Conservation (phyloP, 2,113 vertebrate genomes). For the Atrichornis clamosus region DNA sequence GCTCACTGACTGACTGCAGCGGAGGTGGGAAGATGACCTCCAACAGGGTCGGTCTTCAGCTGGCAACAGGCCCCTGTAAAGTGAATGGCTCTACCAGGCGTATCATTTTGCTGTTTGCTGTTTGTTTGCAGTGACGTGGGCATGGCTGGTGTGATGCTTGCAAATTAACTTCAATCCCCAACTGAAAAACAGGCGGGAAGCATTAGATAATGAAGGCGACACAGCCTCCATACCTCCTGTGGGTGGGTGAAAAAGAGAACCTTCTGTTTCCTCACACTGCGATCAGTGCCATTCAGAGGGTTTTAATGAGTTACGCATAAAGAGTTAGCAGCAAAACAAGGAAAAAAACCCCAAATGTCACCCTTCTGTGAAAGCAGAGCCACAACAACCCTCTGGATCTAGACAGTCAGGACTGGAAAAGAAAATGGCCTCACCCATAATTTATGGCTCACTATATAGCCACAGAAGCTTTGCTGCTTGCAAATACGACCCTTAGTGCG, state of each 20-base stretch:
- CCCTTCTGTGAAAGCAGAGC: background rate
- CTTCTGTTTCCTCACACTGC: background rate
- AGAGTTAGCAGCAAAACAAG: background rate
- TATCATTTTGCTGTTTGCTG: background rate
- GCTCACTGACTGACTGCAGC: background rate
- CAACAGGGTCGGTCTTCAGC: background rate
- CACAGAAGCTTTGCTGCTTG: constrained; percentile 12
- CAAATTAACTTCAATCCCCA: background rate
- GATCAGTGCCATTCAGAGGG: background rate
- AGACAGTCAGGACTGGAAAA: background rate
- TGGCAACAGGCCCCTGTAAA: background rate
- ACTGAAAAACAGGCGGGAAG: background rate
- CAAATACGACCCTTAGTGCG: constrained; percentile 30
- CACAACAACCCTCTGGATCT: background rate
- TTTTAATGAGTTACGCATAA: background rate
- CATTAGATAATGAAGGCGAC: background rate
- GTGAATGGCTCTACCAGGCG: fast-evolving
- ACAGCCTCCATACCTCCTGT: background rate
- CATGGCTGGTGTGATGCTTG: background rate
- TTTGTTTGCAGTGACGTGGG: background rate
- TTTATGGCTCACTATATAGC: background rate
- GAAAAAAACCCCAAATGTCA: fast-evolving
- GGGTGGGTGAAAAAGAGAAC: background rate
- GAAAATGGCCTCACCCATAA: constrained; percentile 29
- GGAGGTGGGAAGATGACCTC: background rate